These are phyloP conservation scores for Oscheius sp. DNA, from an alignment of 2,888 invertebrate genomes.

Conservation along the genomic window DNA sequence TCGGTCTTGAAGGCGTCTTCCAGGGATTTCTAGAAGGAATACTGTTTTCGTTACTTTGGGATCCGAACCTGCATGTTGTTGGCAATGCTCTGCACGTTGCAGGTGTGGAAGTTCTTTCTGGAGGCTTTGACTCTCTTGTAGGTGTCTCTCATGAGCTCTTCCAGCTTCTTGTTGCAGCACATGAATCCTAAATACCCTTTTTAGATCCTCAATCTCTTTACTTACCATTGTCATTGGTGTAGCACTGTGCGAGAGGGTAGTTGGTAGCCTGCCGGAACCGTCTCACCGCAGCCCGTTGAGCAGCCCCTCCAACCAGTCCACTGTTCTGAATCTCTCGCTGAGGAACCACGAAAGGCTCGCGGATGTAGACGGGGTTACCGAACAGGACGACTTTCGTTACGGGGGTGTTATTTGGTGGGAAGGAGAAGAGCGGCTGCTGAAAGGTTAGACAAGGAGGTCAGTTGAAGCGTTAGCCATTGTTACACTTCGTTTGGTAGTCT, in stretches of 20 bases:
- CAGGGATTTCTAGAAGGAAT: constrained; percentile 28
- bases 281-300: constrained; percentile 11
- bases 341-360: constrained; percentile 55
- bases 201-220: neutral
- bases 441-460: neutral
- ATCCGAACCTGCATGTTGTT: constrained; percentile 53
- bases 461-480: neutral
- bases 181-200: constrained; percentile 59
- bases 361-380: constrained; percentile 55
- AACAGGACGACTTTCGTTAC: constrained; percentile 56
- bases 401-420: constrained; percentile 58
- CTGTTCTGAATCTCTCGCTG: constrained; percentile 40
- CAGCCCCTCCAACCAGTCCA: neutral
- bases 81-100: constrained; percentile 66
- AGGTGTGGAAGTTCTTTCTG: constrained; percentile 47
- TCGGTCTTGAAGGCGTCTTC: constrained; percentile 62
- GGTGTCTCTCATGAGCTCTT: constrained; percentile 63
- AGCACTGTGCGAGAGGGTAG: constrained; percentile 68
- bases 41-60: neutral
- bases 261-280: constrained; percentile 19
- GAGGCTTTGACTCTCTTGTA: constrained; percentile 37
- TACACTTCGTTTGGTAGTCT: neutral
- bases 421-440: constrained; percentile 42
- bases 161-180: constrained; percentile 70
- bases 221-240: constrained; percentile 64